A percentile compares a stretch with the other conserved stretches of the same genome.
Evolutionary conservation across 2,113 vertebrate genomes (phyloP).

Genomic region (Axis porcinus): DNA sequence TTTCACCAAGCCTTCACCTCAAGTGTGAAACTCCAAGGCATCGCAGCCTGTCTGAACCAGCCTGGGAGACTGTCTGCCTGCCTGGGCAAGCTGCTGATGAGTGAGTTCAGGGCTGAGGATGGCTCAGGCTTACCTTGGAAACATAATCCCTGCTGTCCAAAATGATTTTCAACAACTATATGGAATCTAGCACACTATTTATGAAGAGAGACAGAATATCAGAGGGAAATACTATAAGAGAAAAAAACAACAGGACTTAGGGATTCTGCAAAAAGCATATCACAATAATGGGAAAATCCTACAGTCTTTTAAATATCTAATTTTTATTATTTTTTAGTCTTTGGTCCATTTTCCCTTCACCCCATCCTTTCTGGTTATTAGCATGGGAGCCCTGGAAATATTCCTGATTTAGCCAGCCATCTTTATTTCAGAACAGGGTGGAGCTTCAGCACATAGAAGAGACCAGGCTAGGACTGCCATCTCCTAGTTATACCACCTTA

Average conservation of each 20-base stretch:
- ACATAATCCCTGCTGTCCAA: background rate
- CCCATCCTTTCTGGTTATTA: background rate
- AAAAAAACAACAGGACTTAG: background rate
- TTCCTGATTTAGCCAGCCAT: background rate
- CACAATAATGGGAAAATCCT: background rate
- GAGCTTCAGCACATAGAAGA: background rate
- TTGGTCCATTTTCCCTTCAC: no score
- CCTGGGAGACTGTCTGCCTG: rapidly evolving
- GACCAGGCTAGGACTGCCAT: background rate
- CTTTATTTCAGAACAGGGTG: background rate
- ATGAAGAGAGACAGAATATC: background rate
- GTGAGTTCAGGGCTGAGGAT: background rate
- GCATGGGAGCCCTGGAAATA: background rate
- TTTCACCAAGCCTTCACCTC: background rate
- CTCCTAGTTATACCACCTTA: background rate
- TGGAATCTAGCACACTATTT: background rate
- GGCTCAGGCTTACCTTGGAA: background rate
- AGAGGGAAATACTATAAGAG: background rate
- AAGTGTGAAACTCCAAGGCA: background rate
- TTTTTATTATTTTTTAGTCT: background rate
- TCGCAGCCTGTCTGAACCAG: background rate
- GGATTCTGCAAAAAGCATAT: background rate
- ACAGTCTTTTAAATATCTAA: background rate
- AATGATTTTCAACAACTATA: background rate
- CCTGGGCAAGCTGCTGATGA: background rate